Percentiles rank a stretch among this genome's conserved stretches.
Evolutionary conservation across 1,140 invertebrate species (phyloP).

Genomic region (Pseudachorutes palmiensis): DNA sequence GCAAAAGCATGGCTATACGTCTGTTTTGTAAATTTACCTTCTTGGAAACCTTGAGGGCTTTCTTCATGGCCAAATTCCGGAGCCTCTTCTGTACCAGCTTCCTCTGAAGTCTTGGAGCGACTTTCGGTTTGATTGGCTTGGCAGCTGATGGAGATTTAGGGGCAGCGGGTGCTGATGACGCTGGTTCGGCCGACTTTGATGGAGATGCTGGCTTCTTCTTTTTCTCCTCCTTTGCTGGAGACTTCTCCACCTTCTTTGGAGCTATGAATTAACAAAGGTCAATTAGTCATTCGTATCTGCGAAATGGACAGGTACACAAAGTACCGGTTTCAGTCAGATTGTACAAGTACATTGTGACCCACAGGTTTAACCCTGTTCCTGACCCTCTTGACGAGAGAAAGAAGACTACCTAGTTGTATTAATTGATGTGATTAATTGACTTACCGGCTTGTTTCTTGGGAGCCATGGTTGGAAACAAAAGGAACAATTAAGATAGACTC

Average conservation of each 20-base stretch:
- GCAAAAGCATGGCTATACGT: neutral
- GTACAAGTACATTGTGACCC: too few species aligned
- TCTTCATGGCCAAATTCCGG: conserved; percentile 40
- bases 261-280: conserved; percentile 10
- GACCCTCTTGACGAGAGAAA: too few species aligned
- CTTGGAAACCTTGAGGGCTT: conserved; percentile 64
- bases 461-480: neutral
- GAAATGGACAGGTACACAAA: neutral
- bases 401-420: too few species aligned
- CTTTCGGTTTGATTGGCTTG: conserved; percentile 47
- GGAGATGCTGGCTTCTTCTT: conserved; percentile 22
- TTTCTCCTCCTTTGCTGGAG: conserved; percentile 39
- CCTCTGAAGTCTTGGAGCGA: conserved; percentile 17
- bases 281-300: neutral
- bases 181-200: conserved; percentile 19
- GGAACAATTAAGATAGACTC: neutral
- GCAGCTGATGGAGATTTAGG: conserved; percentile 46
- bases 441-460: neutral
- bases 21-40: conserved; percentile 54
- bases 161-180: conserved; percentile 35
- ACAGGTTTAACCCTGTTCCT: too few species aligned
- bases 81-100: conserved; percentile 24
- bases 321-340: too few species aligned
- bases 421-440: conserved; percentile 6
- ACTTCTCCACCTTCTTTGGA: conserved; percentile 43